Percentiles rank a stretch among this genome's conserved stretches.
These are phyloP conservation scores for Antheraea mylitta DNA, from an alignment of 1,140 invertebrate genomes.

Conservation along the genomic window DNA sequence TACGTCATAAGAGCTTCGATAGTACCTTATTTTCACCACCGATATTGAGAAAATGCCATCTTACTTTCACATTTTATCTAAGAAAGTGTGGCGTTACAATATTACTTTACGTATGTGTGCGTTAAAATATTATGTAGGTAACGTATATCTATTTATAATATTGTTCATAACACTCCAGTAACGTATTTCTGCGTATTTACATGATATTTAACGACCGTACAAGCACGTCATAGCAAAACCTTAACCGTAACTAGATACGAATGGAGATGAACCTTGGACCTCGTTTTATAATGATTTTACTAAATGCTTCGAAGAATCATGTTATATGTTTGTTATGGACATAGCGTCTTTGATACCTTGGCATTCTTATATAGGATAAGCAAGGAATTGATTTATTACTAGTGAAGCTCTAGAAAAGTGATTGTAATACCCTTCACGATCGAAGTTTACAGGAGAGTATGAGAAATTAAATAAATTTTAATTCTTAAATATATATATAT, in stretches of 20 bases:
- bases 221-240: background rate
- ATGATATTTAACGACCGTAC: background rate
- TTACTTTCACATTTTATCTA: too few relatives aligned
- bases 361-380: background rate
- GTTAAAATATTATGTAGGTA: too few relatives aligned
- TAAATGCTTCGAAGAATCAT: background rate
- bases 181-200: background rate
- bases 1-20: too few relatives aligned
- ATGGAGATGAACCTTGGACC: conserved; percentile 12
- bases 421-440: too few relatives aligned
- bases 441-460: too few relatives aligned
- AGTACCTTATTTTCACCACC: too few relatives aligned
- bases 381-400: background rate
- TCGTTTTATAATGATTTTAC: conserved; percentile 15
- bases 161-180: background rate
- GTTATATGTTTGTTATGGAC: background rate
- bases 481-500: too few relatives aligned
- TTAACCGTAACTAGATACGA: conserved; percentile 1
- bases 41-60: too few relatives aligned
- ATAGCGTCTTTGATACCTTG: background rate
- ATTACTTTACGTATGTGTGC: too few relatives aligned
- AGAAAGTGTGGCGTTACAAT: too few relatives aligned
- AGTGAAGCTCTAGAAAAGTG: background rate
- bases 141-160: too few relatives aligned
- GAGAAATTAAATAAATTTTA: too few relatives aligned